Evolutionary conservation across 2,888 invertebrate genomes (phyloP).

Genomic region (Macropis europaea): DNA sequence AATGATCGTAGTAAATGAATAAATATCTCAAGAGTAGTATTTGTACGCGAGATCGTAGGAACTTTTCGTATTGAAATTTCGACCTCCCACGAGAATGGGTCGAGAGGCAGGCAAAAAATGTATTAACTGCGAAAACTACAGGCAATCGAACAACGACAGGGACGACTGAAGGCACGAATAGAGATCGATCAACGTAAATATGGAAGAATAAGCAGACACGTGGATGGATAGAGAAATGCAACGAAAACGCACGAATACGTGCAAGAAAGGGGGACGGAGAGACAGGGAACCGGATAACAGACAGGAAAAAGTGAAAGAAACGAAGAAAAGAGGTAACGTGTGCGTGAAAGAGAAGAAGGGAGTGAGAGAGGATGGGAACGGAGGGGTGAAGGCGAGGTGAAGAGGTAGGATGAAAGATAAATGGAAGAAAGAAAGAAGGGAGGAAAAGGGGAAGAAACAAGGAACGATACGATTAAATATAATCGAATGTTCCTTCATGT

Average conservation of each 20-base stretch:
- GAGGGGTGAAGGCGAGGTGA: slow-evolving; percentile 22
- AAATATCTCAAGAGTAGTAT: slow-evolving; percentile 12
- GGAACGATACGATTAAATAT: not conserved
- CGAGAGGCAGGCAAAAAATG: slow-evolving; percentile 63
- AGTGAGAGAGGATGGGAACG: slow-evolving; percentile 12
- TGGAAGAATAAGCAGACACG: slow-evolving; percentile 8
- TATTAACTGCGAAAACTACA: slow-evolving; percentile 59
- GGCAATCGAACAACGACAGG: slow-evolving; percentile 44
- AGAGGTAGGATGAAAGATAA: slow-evolving; percentile 15
- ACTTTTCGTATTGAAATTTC: slow-evolving; percentile 68
- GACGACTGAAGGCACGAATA: no score
- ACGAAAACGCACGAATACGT: no score
- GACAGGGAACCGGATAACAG: slow-evolving; percentile 1
- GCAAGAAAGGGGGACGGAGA: not conserved
- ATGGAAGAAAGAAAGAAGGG: slow-evolving; percentile 16
- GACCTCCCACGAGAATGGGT: slow-evolving; percentile 77
- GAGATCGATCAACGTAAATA: no score
- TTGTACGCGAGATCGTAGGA: no score
- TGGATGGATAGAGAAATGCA: slow-evolving; percentile 34
- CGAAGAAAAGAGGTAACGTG: slow-evolving; percentile 1
- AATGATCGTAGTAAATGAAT: no score
- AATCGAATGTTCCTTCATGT: not conserved
- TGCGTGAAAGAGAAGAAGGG: no score
- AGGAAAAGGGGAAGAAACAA: slow-evolving; percentile 3
- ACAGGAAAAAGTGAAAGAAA: slow-evolving; percentile 13